Conservation (phyloP, 2,888 invertebrate genomes). For the Branchinecta sandiegonensis region DNA sequence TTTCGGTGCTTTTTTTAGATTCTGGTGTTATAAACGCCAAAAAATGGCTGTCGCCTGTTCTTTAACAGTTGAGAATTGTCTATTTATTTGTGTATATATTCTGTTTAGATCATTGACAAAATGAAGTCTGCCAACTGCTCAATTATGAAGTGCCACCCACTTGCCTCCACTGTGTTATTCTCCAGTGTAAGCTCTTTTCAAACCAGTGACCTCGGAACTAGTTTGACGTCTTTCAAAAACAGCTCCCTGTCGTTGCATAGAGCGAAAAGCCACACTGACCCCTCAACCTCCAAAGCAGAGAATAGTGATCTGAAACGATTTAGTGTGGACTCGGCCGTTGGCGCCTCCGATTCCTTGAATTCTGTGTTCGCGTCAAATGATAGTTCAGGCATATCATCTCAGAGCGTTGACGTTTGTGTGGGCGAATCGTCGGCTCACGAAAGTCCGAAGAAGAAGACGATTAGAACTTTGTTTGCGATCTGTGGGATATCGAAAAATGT, state of each 20-base stretch:
- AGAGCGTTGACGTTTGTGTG: not conserved
- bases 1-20: too few relatives aligned
- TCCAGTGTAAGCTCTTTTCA: not conserved
- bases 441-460: constrained; percentile 8
- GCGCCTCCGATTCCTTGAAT: not conserved
- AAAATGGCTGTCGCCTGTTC: too few relatives aligned
- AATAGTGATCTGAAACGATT: not conserved
- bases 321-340: not conserved
- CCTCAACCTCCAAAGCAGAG: not conserved
- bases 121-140: constrained; percentile 15
- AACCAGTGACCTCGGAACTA: not conserved
- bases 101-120: not conserved
- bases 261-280: not conserved
- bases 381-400: not conserved
- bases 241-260: not conserved
- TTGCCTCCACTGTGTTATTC: not conserved
- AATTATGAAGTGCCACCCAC: not conserved
- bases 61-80: too few relatives aligned
- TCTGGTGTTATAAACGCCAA: too few relatives aligned
- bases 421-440: not conserved
- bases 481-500: constrained; percentile 8
- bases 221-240: not conserved
- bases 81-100: too few relatives aligned
- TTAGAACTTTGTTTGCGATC: constrained; percentile 1
- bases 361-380: not conserved